Evolutionary conservation across 2,888 invertebrate species (phyloP).

Genomic region (Oegoconia quadripuncta): DNA sequence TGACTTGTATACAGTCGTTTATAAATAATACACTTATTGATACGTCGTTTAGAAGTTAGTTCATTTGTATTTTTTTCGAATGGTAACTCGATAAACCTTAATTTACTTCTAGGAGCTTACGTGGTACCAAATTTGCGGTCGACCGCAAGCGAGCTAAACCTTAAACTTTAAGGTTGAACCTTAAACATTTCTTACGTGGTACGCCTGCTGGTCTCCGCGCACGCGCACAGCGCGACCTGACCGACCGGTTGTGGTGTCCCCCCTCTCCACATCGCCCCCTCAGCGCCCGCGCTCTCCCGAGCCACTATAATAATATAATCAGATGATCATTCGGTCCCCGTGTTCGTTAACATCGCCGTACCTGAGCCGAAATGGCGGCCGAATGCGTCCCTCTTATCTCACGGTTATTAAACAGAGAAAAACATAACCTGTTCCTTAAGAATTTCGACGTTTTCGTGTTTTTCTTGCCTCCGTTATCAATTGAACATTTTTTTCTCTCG

Average conservation of each 20-base stretch:
- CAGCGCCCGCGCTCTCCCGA: slow-evolving; percentile 7
- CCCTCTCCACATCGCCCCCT: slow-evolving; percentile 19
- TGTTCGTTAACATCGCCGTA: slow-evolving; percentile 12
- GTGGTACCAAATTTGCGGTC: too few relatives aligned
- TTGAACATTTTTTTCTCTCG: slow-evolving; percentile 5
- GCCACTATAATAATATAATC: slow-evolving; percentile 33
- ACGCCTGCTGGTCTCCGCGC: too few relatives aligned
- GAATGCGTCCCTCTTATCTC: slow-evolving; percentile 7
- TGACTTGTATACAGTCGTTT: too few relatives aligned
- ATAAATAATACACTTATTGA: too few relatives aligned
- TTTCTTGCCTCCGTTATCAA: slow-evolving; percentile 7
- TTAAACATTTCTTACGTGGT: too few relatives aligned
- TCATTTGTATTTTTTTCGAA: too few relatives aligned
- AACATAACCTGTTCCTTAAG: slow-evolving; percentile 11
- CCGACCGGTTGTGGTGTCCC: slow-evolving; percentile 40
- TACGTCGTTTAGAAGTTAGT: too few relatives aligned
- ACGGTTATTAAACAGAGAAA: slow-evolving; percentile 12
- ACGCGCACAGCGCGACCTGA: too few relatives aligned
- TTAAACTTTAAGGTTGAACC: too few relatives aligned
- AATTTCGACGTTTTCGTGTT: slow-evolving; percentile 13
- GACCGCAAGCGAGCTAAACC: too few relatives aligned
- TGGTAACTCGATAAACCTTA: too few relatives aligned
- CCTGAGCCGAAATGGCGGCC: slow-evolving; percentile 1
- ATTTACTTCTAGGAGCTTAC: too few relatives aligned
- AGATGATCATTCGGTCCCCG: slow-evolving; percentile 32